Percentiles rank a stretch among this genome's conserved stretches.
phyloP scores from a whole-genome alignment of 2,113 vertebrate species.

The Chloebia gouldiae region DNA sequence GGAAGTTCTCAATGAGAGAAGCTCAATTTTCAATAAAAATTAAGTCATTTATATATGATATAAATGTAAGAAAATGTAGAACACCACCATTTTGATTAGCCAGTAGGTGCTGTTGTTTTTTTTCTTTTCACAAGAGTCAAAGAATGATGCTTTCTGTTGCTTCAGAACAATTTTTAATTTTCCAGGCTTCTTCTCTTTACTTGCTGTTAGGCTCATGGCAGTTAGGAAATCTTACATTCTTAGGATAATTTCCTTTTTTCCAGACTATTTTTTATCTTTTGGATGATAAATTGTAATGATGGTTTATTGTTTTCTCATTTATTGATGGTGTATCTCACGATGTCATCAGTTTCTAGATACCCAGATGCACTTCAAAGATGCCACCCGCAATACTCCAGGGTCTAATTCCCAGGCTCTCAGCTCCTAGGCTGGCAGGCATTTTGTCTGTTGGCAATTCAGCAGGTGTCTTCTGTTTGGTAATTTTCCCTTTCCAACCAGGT shows the following conservation, averaged over 20 bases:
- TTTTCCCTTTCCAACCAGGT: not conserved
- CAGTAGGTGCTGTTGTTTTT: not conserved
- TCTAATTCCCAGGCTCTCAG: not conserved
- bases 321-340: not conserved
- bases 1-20: not conserved
- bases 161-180: not conserved
- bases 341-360: not conserved
- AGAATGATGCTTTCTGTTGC: not conserved
- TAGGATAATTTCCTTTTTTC: not conserved
- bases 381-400: accelerated
- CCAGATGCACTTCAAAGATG: not conserved
- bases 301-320: not conserved
- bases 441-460: not conserved
- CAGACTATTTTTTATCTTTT: not conserved
- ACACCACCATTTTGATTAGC: not conserved
- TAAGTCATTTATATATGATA: not conserved
- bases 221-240: not conserved
- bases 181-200: not conserved
- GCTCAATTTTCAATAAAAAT: not conserved
- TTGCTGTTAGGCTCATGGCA: not conserved
- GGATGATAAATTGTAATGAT: not conserved
- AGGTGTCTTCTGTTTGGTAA: not conserved
- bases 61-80: not conserved
- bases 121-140: not conserved
- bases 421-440: not conserved